Conservation (phyloP, 37 sponge, comb jelly and placozoan species). For the Oopsacas minuta region DNA sequence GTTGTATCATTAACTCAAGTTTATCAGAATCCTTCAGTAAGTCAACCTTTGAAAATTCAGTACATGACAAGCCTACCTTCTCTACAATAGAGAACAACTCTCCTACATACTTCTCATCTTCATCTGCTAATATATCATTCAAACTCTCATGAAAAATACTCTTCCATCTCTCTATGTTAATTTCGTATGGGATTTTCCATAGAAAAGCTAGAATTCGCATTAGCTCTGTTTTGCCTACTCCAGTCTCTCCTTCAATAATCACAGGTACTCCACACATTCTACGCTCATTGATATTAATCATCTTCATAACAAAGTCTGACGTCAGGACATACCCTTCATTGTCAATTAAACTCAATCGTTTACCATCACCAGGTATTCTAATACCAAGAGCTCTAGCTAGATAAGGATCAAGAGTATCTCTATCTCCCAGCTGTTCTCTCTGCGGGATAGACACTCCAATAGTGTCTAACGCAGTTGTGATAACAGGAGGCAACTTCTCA, state of each 20-base stretch:
- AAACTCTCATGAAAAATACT: neutral
- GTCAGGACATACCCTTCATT: slow-evolving; percentile 58
- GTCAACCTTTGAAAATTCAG: neutral
- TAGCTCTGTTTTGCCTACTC: slow-evolving; percentile 77
- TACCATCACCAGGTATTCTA: neutral
- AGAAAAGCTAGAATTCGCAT: slow-evolving; percentile 58
- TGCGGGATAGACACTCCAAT: slow-evolving; percentile 3
- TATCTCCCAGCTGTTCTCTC: slow-evolving; percentile 26
- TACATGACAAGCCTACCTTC: neutral
- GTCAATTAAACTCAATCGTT: slow-evolving; percentile 39
- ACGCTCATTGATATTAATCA: slow-evolving; percentile 69
- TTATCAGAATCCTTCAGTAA: neutral
- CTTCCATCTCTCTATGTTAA: slow-evolving; percentile 8
- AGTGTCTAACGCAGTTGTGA: neutral
- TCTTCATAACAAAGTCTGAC: slow-evolving; percentile 64
- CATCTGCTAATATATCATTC: neutral
- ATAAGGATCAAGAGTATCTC: slow-evolving; percentile 43
- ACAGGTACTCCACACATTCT: slow-evolving; percentile 70
- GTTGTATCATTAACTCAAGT: neutral
- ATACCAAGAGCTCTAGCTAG: slow-evolving; percentile 55
- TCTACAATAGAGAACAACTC: slow-evolving; percentile 6
- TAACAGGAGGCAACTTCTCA: slow-evolving; percentile 27
- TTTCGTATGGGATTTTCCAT: slow-evolving; percentile 34
- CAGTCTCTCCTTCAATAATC: slow-evolving; percentile 82
- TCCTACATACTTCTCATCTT: neutral